Conservation (phyloP, 1,140 invertebrate genomes). For the Lasioglossum albipes region DNA sequence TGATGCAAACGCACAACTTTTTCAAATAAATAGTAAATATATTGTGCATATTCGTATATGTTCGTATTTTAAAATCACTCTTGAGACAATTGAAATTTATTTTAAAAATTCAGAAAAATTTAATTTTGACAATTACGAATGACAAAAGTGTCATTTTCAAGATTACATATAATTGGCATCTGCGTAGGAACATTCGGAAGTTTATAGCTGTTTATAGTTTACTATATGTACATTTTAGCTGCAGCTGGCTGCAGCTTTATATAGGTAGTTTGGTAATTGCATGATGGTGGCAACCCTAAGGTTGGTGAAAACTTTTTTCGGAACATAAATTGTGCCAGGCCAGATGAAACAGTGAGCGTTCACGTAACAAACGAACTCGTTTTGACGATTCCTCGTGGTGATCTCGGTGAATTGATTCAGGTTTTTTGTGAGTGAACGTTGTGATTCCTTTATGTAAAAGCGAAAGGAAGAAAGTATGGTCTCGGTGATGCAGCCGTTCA, state of each 20-base stretch:
- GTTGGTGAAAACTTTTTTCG: slow-evolving; percentile 34
- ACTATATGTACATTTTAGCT: too few species aligned
- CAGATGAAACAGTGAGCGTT: slow-evolving; percentile 25
- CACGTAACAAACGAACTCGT: slow-evolving; percentile 43
- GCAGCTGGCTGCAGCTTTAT: too few species aligned
- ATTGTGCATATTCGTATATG: too few species aligned
- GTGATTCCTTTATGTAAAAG: slow-evolving; percentile 55
- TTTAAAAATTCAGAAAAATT: too few species aligned
- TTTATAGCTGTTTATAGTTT: too few species aligned
- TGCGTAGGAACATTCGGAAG: too few species aligned
- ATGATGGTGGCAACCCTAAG: slow-evolving; percentile 10
- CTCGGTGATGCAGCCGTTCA: slow-evolving; percentile 65
- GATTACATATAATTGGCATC: too few species aligned
- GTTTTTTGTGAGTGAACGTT: slow-evolving; percentile 19
- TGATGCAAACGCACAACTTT: background rate
- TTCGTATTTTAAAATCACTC: too few species aligned
- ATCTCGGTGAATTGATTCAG: background rate
- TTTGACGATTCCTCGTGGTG: slow-evolving; percentile 44
- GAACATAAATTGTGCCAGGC: slow-evolving; percentile 36
- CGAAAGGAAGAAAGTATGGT: slow-evolving; percentile 46
- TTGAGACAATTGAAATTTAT: too few species aligned
- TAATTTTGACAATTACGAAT: too few species aligned
- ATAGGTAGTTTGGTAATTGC: background rate
- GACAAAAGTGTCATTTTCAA: too few species aligned
- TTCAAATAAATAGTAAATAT: background rate